These are phyloP conservation scores for Anastrepha obliqua DNA, from an alignment of 1,140 invertebrate genomes.

Conservation along the genomic window DNA sequence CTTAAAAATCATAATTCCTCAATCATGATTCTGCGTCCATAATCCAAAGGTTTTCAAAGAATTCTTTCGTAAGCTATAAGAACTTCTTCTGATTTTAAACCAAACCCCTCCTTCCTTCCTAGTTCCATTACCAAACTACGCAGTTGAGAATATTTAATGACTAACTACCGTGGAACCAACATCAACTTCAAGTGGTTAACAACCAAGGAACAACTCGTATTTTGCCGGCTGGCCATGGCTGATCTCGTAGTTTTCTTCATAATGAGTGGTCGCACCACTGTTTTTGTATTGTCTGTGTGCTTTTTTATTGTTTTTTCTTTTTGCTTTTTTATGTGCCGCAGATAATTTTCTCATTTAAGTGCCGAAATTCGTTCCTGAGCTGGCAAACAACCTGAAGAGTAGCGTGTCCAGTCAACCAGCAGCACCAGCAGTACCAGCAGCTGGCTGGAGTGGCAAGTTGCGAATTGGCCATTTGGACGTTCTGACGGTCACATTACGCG, in stretches of 20 bases:
- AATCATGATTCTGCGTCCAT: no score
- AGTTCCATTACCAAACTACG: no score
- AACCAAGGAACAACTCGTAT: no score
- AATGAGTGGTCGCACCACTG: background rate
- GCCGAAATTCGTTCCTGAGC: slow-evolving; percentile 28
- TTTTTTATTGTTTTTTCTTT: slow-evolving; percentile 8
- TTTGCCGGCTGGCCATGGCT: background rate
- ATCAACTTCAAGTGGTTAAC: no score
- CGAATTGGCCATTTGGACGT: background rate
- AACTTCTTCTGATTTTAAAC: no score
- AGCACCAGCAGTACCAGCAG: background rate
- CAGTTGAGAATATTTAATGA: no score
- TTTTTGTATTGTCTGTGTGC: no score
- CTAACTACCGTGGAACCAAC: no score
- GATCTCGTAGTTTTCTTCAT: background rate
- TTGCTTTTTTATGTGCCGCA: slow-evolving; percentile 38
- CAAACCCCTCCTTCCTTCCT: no score
- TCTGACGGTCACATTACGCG: slow-evolving; percentile 18
- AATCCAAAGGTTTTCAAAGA: no score
- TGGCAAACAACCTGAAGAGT: background rate
- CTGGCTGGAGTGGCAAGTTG: background rate
- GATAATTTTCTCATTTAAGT: slow-evolving; percentile 49
- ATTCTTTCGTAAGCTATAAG: no score
- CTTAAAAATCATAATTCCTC: no score
- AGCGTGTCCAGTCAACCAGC: slow-evolving; percentile 34